Conservation (phyloP, 2,888 invertebrate species). For the Mimas tiliae region DNA sequence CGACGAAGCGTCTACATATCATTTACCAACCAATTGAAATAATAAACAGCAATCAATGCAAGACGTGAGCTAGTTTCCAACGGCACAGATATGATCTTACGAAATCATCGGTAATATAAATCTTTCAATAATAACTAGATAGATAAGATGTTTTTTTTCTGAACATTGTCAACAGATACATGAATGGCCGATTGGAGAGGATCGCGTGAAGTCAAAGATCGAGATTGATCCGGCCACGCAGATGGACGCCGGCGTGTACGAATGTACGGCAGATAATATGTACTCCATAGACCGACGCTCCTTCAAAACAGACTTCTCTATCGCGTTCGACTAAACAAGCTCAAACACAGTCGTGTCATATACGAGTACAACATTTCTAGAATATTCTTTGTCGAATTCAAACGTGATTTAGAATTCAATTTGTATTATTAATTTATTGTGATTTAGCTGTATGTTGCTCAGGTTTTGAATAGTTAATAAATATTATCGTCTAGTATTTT, state of each 20-base stretch:
- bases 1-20: constrained; percentile 23
- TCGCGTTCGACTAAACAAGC: constrained; percentile 90
- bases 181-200: constrained; percentile 93
- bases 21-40: constrained; percentile 18
- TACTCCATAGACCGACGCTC: constrained; percentile 95
- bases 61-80: constrained; percentile 15
- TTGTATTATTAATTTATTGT: constrained; percentile 1
- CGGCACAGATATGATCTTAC: not conserved
- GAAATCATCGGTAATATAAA: not conserved
- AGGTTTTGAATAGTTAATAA: not conserved
- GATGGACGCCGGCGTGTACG: constrained; percentile 98
- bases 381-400: not conserved
- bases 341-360: not conserved
- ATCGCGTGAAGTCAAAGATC: constrained; percentile 94
- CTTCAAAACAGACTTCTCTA: constrained; percentile 96
- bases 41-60: constrained; percentile 14
- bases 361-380: not conserved
- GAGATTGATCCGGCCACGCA: constrained; percentile 98
- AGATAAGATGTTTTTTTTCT: not conserved
- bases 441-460: not conserved
- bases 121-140: not conserved
- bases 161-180: constrained; percentile 86
- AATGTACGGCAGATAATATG: constrained; percentile 97
- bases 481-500: not conserved
- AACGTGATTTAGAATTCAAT: not conserved